Percentiles rank a stretch among this genome's conserved stretches.
These are phyloP conservation scores for Heliconius sara DNA, from an alignment of 2,888 invertebrate genomes.

Conservation along the genomic window DNA sequence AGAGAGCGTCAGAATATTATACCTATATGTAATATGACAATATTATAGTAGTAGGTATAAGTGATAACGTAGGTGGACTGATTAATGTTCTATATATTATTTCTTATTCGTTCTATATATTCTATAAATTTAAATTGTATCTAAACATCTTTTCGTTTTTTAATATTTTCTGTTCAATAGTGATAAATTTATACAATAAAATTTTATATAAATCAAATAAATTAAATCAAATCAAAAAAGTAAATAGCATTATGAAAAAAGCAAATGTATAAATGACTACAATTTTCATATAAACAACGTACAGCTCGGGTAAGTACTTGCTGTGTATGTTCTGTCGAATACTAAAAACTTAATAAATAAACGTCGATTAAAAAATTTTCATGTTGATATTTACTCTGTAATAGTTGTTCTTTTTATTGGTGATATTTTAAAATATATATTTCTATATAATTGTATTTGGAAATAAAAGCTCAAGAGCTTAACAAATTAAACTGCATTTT, in stretches of 20 bases:
- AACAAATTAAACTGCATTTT: not conserved
- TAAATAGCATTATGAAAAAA: not conserved
- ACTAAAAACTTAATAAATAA: conserved; percentile 30
- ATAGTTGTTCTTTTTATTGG: conserved; percentile 24
- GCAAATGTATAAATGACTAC: not conserved
- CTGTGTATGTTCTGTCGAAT: conserved; percentile 19
- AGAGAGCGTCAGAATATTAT: not conserved
- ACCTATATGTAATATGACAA: too few species aligned
- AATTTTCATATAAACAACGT: conserved; percentile 25
- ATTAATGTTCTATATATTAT: too few species aligned
- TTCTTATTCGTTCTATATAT: too few species aligned
- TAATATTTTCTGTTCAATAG: not conserved
- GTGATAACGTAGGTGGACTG: not conserved
- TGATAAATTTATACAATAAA: not conserved
- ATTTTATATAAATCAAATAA: not conserved
- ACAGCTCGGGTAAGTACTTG: conserved; percentile 12
- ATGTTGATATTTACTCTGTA: conserved; percentile 34
- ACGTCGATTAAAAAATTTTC: conserved; percentile 28
- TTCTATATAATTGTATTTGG: not conserved
- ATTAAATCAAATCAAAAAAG: not conserved
- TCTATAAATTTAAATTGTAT: too few species aligned
- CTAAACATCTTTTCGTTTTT: not conserved
- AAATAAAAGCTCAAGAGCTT: conserved; percentile 5
- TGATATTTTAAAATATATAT: not conserved
- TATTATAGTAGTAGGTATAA: not conserved